Base-by-base conservation (phyloP, 1,140 invertebrate genomes). In the Riptortus pedestris region DNA sequence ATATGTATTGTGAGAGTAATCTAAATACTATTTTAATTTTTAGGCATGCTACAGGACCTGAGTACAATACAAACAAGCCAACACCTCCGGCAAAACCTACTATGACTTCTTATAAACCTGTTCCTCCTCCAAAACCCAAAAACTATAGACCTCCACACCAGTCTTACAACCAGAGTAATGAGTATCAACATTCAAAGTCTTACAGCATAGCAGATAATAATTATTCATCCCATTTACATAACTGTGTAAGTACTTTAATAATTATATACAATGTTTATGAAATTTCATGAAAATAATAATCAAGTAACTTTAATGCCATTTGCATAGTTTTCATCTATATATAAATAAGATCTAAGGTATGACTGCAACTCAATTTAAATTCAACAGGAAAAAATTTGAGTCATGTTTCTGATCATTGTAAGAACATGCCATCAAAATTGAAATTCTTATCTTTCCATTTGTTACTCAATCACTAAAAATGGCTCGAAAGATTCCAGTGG, bases 91-190 rank as follows among this genome's bases (percentile, higher is more conserved):
- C 76, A 58, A 75, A 74, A 67, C 28, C 65, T 24, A 14, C 66
- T 20, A 58, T 66, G 31, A 68, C 69, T 38, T 65, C 83, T 16
- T 92, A 92, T 74, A 93, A 93, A 73, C 91, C 91, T 0, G 84
- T 93, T 62, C 91, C 91, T 24, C 91, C 91, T 24, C 91, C 91
- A 0, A 93, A 93, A 73, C 91, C 91, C 33, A 91, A 91, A 72
- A 91, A 91, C 74, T 92, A 92, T 72, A 82, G 88, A 18, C 88
- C 88, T 28, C 87, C 88, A 0, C 81, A 82, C 16, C 52, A 67
- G 60, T 33, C 43, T 48, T 62, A 65, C 62, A n/a, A 60, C 26
- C 51, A 64, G 14, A 72, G 65, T 1, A 76, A 73, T 69, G 65
- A 75, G 60, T 78, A 78, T 66, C 76, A 78, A 27, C 77, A 79